Conservation (phyloP, 2,888 invertebrate genomes). For the Fragum fragum region DNA sequence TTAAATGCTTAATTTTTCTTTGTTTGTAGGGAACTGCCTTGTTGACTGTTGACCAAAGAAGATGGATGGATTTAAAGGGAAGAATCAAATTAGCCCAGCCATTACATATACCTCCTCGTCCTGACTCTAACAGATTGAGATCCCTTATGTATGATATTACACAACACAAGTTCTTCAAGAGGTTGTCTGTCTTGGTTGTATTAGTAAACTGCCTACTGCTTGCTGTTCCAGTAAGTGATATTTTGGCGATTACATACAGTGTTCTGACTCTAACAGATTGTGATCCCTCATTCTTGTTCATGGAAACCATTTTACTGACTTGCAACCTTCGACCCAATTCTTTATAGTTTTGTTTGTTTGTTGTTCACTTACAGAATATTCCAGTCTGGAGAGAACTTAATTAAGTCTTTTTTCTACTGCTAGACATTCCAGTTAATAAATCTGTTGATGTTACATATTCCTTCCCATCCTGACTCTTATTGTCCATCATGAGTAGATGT, state of each 20-base stretch:
- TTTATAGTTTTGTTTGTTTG: too few species aligned
- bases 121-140: constrained; percentile 95
- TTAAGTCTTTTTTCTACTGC: too few species aligned
- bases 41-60: constrained; percentile 98
- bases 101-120: constrained; percentile 98
- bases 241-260: constrained; percentile 70
- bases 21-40: constrained; percentile 94
- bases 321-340: neutral
- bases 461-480: too few species aligned
- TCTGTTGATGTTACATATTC: too few species aligned
- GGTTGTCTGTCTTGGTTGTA: constrained; percentile 97
- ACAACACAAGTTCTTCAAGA: constrained; percentile 97
- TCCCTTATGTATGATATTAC: constrained; percentile 99
- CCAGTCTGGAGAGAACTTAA: too few species aligned
- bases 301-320: neutral
- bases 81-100: constrained; percentile 99
- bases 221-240: constrained; percentile 93
- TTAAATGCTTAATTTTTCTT: too few species aligned
- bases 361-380: too few species aligned
- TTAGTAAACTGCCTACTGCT: constrained; percentile 96
- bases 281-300: constrained; percentile 98
- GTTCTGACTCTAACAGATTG: constrained; percentile 96
- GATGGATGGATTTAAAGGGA: constrained; percentile 99
- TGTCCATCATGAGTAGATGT: too few species aligned
- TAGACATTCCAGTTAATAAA: too few species aligned